Evolutionary conservation across 1,140 invertebrate species (phyloP), one percentile per base, ranked within the genome.

Genomic region (Diorhabda sublineata): DNA sequence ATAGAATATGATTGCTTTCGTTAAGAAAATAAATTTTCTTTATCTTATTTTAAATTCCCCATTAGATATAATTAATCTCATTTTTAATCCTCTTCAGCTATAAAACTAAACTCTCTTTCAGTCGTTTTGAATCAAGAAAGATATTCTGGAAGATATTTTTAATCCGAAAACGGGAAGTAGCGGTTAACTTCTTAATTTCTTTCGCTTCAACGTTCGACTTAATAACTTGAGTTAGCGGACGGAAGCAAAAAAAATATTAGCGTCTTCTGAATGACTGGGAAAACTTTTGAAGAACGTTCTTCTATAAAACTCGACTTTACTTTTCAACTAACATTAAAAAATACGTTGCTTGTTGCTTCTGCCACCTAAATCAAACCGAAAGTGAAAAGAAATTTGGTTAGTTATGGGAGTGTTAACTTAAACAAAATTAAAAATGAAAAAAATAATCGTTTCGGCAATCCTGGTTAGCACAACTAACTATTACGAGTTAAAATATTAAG

Each of bases 1-100:
- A 52, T 6, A 52, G 47, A 52, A 8, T 52, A 52, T 52, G 47
- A 52, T 52, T 52, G 47, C 47, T 52, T 52, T 52, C 47, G 6
- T 52, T 52, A 52, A n/a, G 47, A 52, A 52, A 52, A 52, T 52
- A 52, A 52, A 52, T 52, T 52, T 57, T 47, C 45, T 11, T 57
- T 52, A 26, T 64, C 52, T 57, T 43, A 62, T 62, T 62, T 42
- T 44, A 62, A 64, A 64, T 11, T 57, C 26, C n/a, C 5, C 56
- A 64, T 64, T 42, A 57, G 45, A 64, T 52, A 56, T 64, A 64
- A 64, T 64, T 64, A 45, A 64, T 52, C 63, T 45, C 7, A n/a
- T 64, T 62, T 64, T 64, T 64, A 64, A 64, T 64, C 63, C 52
- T 64, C 63, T 64, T 64, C 9, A 45, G 63, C 63, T 52, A 64